Evolutionary conservation across 2,113 vertebrate genomes (phyloP), one percentile per base, ranked within the genome.

Genomic region (Scatophagus argus): DNA sequence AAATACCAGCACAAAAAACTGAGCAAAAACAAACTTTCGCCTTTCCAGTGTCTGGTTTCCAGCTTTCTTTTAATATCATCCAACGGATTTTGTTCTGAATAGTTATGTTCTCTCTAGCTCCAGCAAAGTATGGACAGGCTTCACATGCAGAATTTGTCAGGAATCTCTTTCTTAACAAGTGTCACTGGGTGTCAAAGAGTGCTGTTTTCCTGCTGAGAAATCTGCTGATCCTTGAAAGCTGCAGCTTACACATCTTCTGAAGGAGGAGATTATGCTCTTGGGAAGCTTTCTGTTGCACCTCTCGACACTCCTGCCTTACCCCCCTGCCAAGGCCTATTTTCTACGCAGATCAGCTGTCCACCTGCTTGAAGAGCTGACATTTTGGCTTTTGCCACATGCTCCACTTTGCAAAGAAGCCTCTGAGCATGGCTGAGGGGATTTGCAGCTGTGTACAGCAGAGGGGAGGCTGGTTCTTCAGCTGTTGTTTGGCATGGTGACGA

Each of bases 271-370:
- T 86, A 86, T 32, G 58, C 82, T 83, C 70, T 70, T 38, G 69
- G 78, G 79, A 75, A 70, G 86, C 70, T 84, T 88, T 88, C 44
- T 83, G 74, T 83, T 71, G 60, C 84, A 77, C 67, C 84, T 90
- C 77, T 29, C 85, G 82, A 65, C 86, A 71, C 46, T 52, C 66
- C 74, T 44, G 69, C 71, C 67, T 65, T 31, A 39, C 79, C 49
- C 3, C 27, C 51, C 77, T 87, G 87, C 89, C 91, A 91, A 88
- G 86, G 70, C 67, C 74, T 87, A 60, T 87, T 91, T 83, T 79
- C 77, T 83, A 85, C 61, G 77, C 81, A 79, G 89, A 92, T 90
- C 89, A 91, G 89, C 85, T 78, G 62, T 93, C 91, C 91, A 92
- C 88, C 89, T 90, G 89, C 85, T 85, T 68, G 75, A 75, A 55